These are phyloP conservation scores for Sinocyclocheilus anshuiensis DNA, from an alignment of 2,113 vertebrate genomes.

Conservation along the genomic window DNA sequence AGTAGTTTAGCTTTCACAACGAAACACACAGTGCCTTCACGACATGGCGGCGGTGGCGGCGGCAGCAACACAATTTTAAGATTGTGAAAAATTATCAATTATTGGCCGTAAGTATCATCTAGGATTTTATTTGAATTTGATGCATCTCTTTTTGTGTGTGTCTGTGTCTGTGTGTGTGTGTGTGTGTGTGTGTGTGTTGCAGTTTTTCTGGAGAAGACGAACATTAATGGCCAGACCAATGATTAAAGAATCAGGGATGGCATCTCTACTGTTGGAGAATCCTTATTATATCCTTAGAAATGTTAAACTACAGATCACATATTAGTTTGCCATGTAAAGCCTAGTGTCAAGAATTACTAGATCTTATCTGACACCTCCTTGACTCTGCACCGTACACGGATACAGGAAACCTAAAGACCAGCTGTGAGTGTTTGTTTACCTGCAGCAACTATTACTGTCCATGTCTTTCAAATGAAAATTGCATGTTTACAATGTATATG, in stretches of 20 bases:
- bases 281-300: conserved; percentile 97
- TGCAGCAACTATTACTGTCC: neutral
- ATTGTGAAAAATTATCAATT: too few relatives aligned
- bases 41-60: too few relatives aligned
- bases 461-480: neutral
- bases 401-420: conserved; percentile 97
- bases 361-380: conserved; percentile 74
- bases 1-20: too few relatives aligned
- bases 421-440: conserved; percentile 80
- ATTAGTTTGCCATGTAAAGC: neutral
- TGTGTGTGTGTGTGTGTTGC: conserved; percentile 19
- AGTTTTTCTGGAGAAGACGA: conserved; percentile 95
- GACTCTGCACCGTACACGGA: conserved; percentile 85
- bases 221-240: conserved; percentile 95
- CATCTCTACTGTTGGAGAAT: conserved; percentile 93
- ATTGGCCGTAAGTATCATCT: neutral
- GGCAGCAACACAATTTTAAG: too few relatives aligned
- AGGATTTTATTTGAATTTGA: neutral
- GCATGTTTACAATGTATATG: conserved; percentile 11
- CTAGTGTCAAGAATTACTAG: neutral
- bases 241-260: conserved; percentile 95
- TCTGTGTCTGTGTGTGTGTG: neutral
- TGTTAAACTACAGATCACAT: neutral
- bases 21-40: too few relatives aligned
- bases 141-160: conserved; percentile 22